Conservation (phyloP, 2,797 vertebrate species). For the Chelonia mydas region DNA sequence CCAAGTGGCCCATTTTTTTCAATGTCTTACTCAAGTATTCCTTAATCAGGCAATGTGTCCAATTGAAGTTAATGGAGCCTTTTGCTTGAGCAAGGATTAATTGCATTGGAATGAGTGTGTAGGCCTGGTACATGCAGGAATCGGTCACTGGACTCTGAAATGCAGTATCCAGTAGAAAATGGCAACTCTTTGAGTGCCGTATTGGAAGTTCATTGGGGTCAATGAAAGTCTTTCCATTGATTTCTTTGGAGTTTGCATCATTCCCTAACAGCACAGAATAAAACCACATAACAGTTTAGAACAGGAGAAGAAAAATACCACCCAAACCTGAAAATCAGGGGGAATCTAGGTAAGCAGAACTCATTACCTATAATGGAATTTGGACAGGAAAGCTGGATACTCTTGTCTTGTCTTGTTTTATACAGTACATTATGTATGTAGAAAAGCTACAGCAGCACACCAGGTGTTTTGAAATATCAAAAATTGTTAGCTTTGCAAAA, state of each 20-base stretch:
- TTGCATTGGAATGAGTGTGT: neutral
- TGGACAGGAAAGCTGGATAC: neutral
- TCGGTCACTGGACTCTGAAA: neutral
- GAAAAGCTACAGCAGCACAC: neutral
- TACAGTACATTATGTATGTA: neutral
- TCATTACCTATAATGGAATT: neutral
- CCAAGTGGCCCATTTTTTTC: neutral
- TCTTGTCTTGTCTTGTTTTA: neutral
- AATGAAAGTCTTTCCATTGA: neutral
- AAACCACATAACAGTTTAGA: neutral
- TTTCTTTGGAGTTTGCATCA: neutral
- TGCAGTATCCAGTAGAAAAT: neutral
- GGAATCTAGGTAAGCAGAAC: neutral
- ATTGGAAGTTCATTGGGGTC: neutral
- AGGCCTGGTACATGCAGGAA: neutral
- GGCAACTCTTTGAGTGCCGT: accelerated
- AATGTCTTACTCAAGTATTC: neutral
- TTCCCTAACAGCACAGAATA: neutral
- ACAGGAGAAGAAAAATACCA: neutral
- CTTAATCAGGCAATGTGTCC: neutral
- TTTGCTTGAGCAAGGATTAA: neutral
- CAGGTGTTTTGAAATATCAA: slow-evolving; percentile 21
- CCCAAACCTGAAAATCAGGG: neutral
- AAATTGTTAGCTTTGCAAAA: neutral
- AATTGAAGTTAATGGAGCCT: neutral